A percentile compares a stretch with the other conserved stretches of the same genome.
These are phyloP conservation scores for Rousettus madagascariensis DNA, from an alignment of 2,797 vertebrate genomes.

Conservation along the genomic window DNA sequence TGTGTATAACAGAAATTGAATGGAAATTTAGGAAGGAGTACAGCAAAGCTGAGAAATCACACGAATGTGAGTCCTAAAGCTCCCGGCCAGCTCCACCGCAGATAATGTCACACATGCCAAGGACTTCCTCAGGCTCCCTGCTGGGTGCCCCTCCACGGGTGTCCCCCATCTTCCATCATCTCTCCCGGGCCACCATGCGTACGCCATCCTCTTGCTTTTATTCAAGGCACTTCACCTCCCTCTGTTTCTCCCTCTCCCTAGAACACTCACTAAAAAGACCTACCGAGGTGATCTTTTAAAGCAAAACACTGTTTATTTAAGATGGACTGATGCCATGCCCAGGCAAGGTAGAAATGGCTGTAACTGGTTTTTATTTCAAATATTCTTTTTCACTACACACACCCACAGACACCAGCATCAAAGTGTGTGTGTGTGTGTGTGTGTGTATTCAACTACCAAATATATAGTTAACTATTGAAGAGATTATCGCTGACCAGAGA, in stretches of 20 bases:
- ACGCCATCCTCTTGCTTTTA: neutral
- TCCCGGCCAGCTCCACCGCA: neutral
- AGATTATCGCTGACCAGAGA: neutral
- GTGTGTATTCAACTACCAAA: neutral
- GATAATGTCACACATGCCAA: neutral
- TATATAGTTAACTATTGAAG: neutral
- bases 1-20: neutral
- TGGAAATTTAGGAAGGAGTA: neutral
- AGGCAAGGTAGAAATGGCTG: neutral
- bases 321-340: neutral
- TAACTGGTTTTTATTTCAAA: neutral
- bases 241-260: neutral
- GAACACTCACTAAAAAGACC: neutral
- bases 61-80: neutral
- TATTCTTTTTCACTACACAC: neutral
- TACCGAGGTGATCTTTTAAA: neutral
- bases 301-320: constrained; percentile 27
- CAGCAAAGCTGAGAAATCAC: neutral
- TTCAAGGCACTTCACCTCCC: neutral
- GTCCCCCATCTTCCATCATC: neutral
- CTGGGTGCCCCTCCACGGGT: neutral
- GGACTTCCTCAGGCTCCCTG: neutral
- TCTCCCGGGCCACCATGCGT: neutral
- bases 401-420: neutral
- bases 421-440: too few relatives aligned